Percentiles rank a stretch among this genome's conserved stretches.
Conservation (phyloP, 2,797 vertebrate genomes). For the Betta splendens region DNA sequence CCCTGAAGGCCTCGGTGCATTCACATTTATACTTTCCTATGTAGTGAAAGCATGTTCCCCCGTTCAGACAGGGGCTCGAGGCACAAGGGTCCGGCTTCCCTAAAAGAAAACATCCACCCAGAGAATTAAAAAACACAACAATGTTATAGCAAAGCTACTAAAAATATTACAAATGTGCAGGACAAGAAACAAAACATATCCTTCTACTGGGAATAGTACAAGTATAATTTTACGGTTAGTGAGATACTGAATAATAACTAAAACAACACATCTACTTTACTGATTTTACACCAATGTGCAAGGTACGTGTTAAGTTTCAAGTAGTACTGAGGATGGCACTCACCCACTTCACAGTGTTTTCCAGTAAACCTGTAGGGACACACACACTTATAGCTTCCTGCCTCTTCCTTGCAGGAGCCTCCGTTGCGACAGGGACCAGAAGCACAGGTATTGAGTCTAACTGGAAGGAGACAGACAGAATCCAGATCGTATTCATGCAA, state of each 20-base stretch:
- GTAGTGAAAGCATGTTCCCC: slow-evolving; percentile 98
- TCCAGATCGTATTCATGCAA: slow-evolving; percentile 46
- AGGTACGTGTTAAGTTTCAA: background rate
- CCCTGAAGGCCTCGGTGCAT: slow-evolving; percentile 86
- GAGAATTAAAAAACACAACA: background rate
- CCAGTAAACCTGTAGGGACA: slow-evolving; percentile 96
- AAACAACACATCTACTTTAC: background rate
- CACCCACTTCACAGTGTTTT: slow-evolving; percentile 97
- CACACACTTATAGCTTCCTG: slow-evolving; percentile 88
- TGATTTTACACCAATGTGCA: background rate
- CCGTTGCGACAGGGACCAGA: slow-evolving; percentile 92
- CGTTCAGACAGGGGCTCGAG: slow-evolving; percentile 93
- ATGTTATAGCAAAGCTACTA: background rate
- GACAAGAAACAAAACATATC: too few species aligned
- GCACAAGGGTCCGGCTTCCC: slow-evolving; percentile 96
- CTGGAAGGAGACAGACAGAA: slow-evolving; percentile 76
- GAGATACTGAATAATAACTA: too few species aligned
- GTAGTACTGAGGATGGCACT: slow-evolving; percentile 40
- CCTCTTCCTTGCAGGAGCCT: slow-evolving; percentile 91
- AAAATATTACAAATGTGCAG: too few species aligned
- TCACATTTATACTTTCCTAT: slow-evolving; percentile 99
- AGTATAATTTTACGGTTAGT: too few species aligned
- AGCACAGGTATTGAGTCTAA: slow-evolving; percentile 91
- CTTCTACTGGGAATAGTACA: too few species aligned
- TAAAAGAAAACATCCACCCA: slow-evolving; percentile 66